These are phyloP conservation scores for Meloidogyne chitwoodi DNA, from an alignment of 1,140 invertebrate species.

Conservation along the genomic window DNA sequence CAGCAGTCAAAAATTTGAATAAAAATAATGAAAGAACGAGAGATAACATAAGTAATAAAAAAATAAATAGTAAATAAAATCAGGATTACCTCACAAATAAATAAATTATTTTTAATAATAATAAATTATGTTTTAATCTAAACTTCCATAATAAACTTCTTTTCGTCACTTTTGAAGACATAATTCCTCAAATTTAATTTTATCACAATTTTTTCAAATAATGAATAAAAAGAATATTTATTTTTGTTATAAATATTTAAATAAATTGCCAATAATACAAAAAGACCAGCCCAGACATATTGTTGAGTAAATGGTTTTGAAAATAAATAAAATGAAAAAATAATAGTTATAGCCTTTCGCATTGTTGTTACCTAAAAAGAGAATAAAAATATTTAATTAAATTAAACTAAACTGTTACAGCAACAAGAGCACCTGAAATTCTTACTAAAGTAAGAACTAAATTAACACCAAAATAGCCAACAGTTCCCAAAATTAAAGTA, in stretches of 20 bases:
- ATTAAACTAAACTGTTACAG: slow-evolving; percentile 71
- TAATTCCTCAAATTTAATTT: not conserved
- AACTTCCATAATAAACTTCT: not conserved
- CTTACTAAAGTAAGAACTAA: slow-evolving; percentile 81
- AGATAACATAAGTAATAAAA: no score
- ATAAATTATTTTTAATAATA: not conserved
- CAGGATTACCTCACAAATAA: no score
- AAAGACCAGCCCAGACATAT: slow-evolving; percentile 81
- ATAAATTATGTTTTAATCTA: not conserved
- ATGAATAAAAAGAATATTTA: slow-evolving; percentile 59
- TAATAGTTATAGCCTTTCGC: slow-evolving; percentile 83
- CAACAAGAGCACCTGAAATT: slow-evolving; percentile 74
- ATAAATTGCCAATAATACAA: slow-evolving; percentile 83
- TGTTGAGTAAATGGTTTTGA: slow-evolving; percentile 87
- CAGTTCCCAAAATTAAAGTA: slow-evolving; percentile 77
- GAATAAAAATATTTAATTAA: not conserved
- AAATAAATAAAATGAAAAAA: slow-evolving; percentile 86
- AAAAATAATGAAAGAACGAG: no score
- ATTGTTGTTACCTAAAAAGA: slow-evolving; percentile 60
- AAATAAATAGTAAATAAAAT: no score
- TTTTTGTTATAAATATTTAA: slow-evolving; percentile 75
- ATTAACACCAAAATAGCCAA: slow-evolving; percentile 85
- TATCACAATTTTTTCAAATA: slow-evolving; percentile 23
- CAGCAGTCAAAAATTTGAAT: no score
- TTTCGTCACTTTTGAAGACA: not conserved